Conservation (phyloP, 1,140 invertebrate genomes). For the Lysiphlebus fabarum region DNA sequence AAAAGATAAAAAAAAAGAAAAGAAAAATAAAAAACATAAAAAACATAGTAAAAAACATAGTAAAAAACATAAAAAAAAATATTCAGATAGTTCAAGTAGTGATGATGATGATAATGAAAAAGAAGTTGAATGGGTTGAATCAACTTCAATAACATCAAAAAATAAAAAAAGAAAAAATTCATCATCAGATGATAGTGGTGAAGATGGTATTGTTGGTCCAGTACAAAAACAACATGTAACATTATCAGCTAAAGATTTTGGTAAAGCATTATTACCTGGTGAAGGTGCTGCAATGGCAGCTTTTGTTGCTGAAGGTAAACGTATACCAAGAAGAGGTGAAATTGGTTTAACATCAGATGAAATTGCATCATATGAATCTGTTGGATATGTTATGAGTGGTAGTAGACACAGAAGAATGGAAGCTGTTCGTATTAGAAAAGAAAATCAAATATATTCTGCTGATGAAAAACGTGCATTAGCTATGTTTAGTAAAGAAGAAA, state of each 20-base stretch:
- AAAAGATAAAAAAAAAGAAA: conserved; percentile 58
- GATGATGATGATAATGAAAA: conserved; percentile 32
- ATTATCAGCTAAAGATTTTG: conserved; percentile 76
- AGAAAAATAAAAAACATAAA: conserved; percentile 49
- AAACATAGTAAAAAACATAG: conserved; percentile 46
- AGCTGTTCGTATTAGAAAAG: conserved; percentile 97
- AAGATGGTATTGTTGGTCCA: conserved; percentile 68
- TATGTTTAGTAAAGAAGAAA: conserved; percentile 97
- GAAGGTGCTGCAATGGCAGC: conserved; percentile 98
- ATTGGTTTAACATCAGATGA: conserved; percentile 96
- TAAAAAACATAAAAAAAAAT: conserved; percentile 37
- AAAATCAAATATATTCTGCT: conserved; percentile 99
- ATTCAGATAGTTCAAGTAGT: conserved; percentile 38
- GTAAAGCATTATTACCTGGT: conserved; percentile 87
- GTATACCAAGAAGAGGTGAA: conserved; percentile 96
- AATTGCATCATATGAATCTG: conserved; percentile 90
- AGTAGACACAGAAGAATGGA: conserved; percentile 99
- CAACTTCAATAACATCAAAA: conserved; percentile 31
- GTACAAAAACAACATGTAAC: conserved; percentile 68
- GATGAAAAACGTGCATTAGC: conserved; percentile 97
- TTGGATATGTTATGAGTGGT: conserved; percentile 98
- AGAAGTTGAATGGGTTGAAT: conserved; percentile 68
- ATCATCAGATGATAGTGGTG: conserved; percentile 53
- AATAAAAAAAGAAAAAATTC: conserved; percentile 33
- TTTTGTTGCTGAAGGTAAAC: conserved; percentile 96